Conservation (phyloP, 2,797 vertebrate genomes). For the Artibeus jamaicensis region DNA sequence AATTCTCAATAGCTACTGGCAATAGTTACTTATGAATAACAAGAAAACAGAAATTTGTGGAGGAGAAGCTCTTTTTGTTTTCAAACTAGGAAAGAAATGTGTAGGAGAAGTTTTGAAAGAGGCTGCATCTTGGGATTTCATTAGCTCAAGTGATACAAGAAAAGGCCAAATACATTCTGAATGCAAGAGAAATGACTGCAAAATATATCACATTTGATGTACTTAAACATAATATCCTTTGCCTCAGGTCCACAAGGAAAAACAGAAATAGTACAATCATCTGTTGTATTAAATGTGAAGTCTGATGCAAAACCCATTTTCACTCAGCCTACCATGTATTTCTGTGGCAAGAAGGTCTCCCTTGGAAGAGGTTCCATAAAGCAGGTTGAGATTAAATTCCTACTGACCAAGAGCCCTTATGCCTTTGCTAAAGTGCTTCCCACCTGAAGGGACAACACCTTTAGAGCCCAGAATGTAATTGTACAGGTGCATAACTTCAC, state of each 20-base stretch:
- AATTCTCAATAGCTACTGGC: not conserved
- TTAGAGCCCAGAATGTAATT: not conserved
- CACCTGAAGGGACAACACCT: not conserved
- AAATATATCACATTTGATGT: not conserved
- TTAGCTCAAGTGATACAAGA: not conserved
- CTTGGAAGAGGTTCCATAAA: not conserved
- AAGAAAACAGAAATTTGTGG: not conserved
- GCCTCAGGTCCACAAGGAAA: not conserved
- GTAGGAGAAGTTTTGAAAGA: not conserved
- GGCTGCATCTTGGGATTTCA: not conserved
- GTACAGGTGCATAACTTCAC: not conserved
- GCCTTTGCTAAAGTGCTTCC: not conserved
- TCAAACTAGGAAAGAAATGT: not conserved
- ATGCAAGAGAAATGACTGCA: slow-evolving; percentile 1
- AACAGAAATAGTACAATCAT: not conserved
- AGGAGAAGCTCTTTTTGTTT: not conserved
- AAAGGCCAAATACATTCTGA: not conserved
- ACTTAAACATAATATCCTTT: not conserved
- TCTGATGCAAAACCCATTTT: not conserved
- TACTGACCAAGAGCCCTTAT: not conserved
- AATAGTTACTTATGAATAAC: not conserved
- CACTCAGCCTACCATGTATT: not conserved
- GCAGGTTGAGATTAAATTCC: not conserved
- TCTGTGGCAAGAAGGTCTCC: not conserved
- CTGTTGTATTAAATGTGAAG: not conserved